Evolutionary conservation across 2,797 vertebrate genomes (phyloP).

Genomic region (Phrynocephalus guinanensis): DNA sequence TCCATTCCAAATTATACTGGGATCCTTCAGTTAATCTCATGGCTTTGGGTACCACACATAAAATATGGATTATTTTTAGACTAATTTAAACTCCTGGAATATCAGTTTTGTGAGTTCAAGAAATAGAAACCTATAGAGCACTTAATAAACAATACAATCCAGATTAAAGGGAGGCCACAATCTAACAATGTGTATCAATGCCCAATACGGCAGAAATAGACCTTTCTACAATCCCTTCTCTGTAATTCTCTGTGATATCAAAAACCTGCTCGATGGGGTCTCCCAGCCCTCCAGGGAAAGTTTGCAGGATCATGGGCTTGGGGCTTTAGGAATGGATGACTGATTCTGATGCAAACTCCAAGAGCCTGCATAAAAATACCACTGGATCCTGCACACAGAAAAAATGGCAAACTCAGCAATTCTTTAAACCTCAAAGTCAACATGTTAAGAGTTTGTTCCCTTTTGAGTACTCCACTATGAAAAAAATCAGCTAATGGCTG

Average conservation of each 20-base stretch:
- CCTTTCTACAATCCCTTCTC: too few relatives aligned
- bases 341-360: too few relatives aligned
- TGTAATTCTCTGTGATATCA: too few relatives aligned
- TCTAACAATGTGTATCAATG: too few relatives aligned
- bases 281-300: too few relatives aligned
- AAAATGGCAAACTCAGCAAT: not conserved
- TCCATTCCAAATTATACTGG: not conserved
- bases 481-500: not conserved
- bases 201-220: too few relatives aligned
- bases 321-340: too few relatives aligned
- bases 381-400: not conserved
- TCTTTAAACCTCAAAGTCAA: conserved; percentile 16
- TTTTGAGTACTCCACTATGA: not conserved
- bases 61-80: not conserved
- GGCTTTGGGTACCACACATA: not conserved
- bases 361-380: too few relatives aligned
- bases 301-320: too few relatives aligned
- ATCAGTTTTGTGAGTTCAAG: rapidly evolving
- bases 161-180: not conserved
- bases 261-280: too few relatives aligned
- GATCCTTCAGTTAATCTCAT: not conserved
- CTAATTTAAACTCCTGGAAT: not conserved
- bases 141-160: not conserved
- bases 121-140: not conserved
- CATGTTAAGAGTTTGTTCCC: not conserved